Conservation (phyloP, 2,113 vertebrate species). For the Calonectris borealis region DNA sequence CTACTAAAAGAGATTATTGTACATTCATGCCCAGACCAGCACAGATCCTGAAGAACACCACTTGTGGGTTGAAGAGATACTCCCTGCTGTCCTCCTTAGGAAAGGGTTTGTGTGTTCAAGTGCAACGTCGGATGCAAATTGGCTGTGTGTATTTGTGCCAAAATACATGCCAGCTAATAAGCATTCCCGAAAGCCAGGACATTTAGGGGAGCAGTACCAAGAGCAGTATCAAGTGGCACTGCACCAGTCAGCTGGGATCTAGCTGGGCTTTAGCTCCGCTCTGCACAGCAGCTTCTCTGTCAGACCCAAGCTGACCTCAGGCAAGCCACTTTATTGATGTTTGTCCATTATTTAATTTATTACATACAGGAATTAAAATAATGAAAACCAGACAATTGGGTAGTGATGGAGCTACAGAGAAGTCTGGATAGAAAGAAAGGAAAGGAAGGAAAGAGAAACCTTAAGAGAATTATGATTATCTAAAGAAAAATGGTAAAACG, state of each 20-base stretch:
- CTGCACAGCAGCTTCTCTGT: neutral
- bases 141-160: neutral
- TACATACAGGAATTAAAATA: neutral
- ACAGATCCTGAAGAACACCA: neutral
- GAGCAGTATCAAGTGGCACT: neutral
- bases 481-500: neutral
- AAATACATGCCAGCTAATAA: neutral
- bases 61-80: neutral
- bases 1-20: neutral
- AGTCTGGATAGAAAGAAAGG: neutral
- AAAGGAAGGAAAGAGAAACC: neutral
- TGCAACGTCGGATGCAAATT: neutral
- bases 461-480: neutral
- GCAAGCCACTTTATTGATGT: neutral
- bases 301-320: neutral
- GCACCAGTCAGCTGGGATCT: neutral
- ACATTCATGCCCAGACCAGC: neutral
- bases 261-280: neutral
- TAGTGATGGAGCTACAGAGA: neutral
- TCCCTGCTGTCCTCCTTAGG: neutral
- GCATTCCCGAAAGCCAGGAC: neutral
- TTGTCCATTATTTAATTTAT: neutral
- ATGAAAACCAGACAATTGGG: neutral
- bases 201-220: neutral
- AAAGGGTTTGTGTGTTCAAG: neutral